Base-by-base conservation (phyloP, 2,113 vertebrate species). In the Cyphomyrus discorhynchus region DNA sequence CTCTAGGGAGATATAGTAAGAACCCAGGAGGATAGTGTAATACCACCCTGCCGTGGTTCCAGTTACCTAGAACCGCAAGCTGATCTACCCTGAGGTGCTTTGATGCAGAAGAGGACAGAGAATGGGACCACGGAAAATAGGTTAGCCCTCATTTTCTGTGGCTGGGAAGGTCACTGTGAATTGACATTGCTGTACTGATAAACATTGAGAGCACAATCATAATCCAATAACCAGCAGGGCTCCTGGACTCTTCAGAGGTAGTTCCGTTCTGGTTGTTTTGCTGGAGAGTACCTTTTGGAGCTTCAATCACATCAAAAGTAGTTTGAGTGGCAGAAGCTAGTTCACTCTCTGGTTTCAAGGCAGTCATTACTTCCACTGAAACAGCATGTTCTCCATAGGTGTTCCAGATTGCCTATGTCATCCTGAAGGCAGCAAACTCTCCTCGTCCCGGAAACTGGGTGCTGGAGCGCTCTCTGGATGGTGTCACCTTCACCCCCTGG, bases 391-490 rank as follows among this genome's bases (percentile, higher is more conserved):
- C 89, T 92, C 90, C 39, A 19, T 92, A 99, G 98, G 93, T 99
- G 91, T 99, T 99, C 93, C 98, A 99, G 95, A 96, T 99, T 21
- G 98, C 98, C 0, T 99, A 99, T 58, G 94, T 99, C 88, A 99
- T 99, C 47, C 90, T 99, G 90, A 99, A 99, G 92, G 98, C 98
- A 82, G 98, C 98, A 11, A 99, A 99, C 93, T 97, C 98, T 0
- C 98, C 98, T 90, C 96, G 98, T 2, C 98, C 98, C 88, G 98
- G 98, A 89, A 99, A 99, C 86, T 99, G 98, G 98, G 94, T 99
- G 90, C 94, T 99, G 27, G 98, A 99, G 91, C 97, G 97, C n/a
- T 99, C 98, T 0, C 92, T 97, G 77, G 98, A 99, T 52, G 96
- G 97, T 0, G 92, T 95, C 42, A 95, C 95, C 45, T 99, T 96